Conservation (phyloP, 2,113 vertebrate genomes). For the Nothobranchius furzeri region DNA sequence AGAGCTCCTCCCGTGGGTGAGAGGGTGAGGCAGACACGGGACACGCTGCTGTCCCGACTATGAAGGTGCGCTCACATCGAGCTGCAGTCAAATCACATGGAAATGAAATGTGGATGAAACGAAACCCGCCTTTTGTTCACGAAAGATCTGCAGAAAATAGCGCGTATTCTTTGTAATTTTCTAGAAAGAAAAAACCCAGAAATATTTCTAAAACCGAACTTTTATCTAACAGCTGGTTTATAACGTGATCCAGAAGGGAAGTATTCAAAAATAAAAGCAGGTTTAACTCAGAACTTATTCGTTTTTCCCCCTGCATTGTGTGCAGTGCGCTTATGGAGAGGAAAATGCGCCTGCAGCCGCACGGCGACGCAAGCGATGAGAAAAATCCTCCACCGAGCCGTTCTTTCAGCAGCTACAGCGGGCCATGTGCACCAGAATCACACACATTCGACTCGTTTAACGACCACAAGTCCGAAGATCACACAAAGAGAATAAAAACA, state of each 20-base stretch:
- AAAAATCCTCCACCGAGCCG: slow-evolving; percentile 15
- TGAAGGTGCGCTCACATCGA: slow-evolving; percentile 2
- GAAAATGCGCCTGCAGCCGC: slow-evolving; percentile 53
- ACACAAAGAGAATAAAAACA: slow-evolving; percentile 8
- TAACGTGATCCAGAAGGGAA: neutral
- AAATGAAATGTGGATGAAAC: no score
- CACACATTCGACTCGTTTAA: neutral
- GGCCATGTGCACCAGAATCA: neutral
- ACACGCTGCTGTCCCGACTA: slow-evolving; percentile 43
- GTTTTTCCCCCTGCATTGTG: neutral
- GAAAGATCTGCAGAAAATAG: no score
- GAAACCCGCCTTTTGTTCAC: no score
- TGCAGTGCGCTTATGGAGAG: slow-evolving; percentile 26
- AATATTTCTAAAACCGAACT: neutral
- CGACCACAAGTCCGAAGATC: neutral
- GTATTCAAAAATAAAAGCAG: neutral
- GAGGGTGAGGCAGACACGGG: slow-evolving; percentile 59
- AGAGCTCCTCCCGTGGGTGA: slow-evolving; percentile 68
- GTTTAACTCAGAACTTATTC: slow-evolving; percentile 23
- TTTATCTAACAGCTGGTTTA: neutral
- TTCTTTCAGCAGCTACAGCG: neutral
- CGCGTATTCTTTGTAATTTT: no score
- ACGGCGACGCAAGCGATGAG: slow-evolving; percentile 15
- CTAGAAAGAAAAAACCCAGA: no score
- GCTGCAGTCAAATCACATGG: slow-evolving; percentile 11